Conservation (phyloP, 2,888 invertebrate species). For the Apeira syringaria region DNA sequence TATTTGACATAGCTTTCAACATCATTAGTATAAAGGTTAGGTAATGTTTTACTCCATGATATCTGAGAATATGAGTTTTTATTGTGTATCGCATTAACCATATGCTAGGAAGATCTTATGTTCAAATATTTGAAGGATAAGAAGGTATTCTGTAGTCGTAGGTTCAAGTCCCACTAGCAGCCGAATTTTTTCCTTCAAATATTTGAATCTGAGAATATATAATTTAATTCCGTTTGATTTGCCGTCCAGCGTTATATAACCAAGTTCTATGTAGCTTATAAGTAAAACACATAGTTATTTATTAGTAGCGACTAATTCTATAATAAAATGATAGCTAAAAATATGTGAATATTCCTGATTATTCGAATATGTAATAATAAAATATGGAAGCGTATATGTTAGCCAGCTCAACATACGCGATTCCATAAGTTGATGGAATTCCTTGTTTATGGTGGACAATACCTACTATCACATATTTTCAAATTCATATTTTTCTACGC, state of each 20-base stretch:
- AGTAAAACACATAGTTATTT: no score
- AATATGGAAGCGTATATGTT: slow-evolving; percentile 42
- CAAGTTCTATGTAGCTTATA: no score
- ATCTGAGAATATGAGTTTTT: no score
- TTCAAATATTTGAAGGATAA: no score
- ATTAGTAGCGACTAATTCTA: not conserved
- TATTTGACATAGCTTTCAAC: no score
- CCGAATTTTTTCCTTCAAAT: no score
- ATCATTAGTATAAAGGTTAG: not conserved
- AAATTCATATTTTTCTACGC: slow-evolving; percentile 56
- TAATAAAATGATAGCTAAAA: not conserved
- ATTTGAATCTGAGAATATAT: not conserved
- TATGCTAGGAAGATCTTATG: no score
- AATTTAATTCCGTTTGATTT: not conserved
- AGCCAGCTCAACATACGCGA: slow-evolving; percentile 54
- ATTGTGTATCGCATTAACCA: no score
- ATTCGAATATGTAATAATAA: no score
- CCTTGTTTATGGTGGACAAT: slow-evolving; percentile 39
- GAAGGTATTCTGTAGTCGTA: no score
- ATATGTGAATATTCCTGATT: no score
- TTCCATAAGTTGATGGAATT: slow-evolving; percentile 34
- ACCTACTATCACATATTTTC: slow-evolving; percentile 30
- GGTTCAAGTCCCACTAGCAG: no score
- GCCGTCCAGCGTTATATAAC: not conserved
- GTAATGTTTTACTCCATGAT: not conserved